Percentiles rank a stretch among this genome's conserved stretches.
Conservation (phyloP, 2,888 invertebrate species). For the Ceriagrion tenellum region DNA sequence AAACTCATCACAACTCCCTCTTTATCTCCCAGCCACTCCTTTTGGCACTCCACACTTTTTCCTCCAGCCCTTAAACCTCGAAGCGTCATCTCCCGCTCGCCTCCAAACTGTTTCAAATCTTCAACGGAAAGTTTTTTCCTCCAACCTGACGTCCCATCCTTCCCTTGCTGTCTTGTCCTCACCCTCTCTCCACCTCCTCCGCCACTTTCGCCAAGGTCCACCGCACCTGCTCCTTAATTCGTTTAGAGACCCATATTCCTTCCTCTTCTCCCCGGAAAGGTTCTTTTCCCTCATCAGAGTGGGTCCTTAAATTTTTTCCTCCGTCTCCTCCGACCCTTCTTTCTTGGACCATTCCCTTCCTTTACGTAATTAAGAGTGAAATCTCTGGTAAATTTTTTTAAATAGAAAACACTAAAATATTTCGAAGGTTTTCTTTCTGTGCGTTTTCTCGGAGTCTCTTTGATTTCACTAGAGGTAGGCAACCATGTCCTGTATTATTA, state of each 20-base stretch:
- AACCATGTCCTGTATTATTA: no score
- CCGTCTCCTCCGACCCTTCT: background rate
- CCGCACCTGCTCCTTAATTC: slow-evolving; percentile 16
- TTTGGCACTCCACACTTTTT: background rate
- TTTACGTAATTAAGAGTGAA: background rate
- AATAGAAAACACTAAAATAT: background rate
- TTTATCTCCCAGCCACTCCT: background rate
- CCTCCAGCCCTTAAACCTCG: background rate
- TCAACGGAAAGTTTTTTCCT: background rate
- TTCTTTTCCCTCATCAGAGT: background rate
- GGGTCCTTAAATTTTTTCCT: background rate
- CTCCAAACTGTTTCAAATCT: slow-evolving; percentile 15
- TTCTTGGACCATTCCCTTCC: background rate
- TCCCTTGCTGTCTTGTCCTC: no score
- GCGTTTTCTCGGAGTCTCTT: background rate
- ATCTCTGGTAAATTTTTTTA: background rate
- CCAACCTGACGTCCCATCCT: no score
- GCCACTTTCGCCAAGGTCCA: background rate
- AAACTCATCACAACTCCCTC: background rate
- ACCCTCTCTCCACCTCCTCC: background rate
- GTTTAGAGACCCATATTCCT: background rate
- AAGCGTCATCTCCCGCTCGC: background rate
- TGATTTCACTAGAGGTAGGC: no score
- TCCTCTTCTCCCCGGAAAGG: background rate
- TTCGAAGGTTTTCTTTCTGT: background rate